Evolutionary conservation across 1,140 invertebrate species (phyloP).

Genomic region (Parasteatoda tepidariorum): DNA sequence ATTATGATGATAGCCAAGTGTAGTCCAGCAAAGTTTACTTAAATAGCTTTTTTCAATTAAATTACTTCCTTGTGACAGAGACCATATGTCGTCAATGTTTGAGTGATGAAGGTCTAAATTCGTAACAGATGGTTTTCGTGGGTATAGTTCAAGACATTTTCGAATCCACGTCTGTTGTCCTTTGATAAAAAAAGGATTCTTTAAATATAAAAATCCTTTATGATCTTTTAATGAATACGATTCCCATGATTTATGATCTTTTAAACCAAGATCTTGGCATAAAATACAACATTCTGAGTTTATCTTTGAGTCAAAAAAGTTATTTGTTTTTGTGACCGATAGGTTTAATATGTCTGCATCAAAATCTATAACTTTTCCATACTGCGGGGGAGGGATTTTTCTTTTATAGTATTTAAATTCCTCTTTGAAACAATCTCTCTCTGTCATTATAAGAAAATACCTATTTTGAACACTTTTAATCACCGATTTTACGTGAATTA

Average conservation of each 20-base stretch:
- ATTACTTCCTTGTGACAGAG: conserved; percentile 61
- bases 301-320: background rate
- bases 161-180: conserved; percentile 87
- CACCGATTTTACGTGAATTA: too few relatives aligned
- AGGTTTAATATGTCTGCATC: background rate
- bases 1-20: conserved; percentile 94
- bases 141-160: conserved; percentile 81
- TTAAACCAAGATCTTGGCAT: conserved; percentile 63
- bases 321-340: background rate
- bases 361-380: conserved; percentile 66
- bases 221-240: conserved; percentile 65
- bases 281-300: background rate
- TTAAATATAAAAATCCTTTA: conserved; percentile 73
- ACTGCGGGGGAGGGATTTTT: conserved; percentile 64
- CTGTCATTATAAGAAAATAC: background rate
- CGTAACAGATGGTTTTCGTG: conserved; percentile 77
- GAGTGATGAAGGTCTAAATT: conserved; percentile 74
- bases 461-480: too few relatives aligned
- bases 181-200: conserved; percentile 82
- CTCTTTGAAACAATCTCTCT: conserved; percentile 65
- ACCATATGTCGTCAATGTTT: conserved; percentile 64
- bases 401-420: conserved; percentile 68
- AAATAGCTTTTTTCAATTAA: conserved; percentile 65
- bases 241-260: conserved; percentile 66
- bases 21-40: conserved; percentile 86